Evolutionary conservation across 2,797 vertebrate species (phyloP), one percentile per base, ranked within the genome.

Genomic region (Pseudopleuronectes americanus): DNA sequence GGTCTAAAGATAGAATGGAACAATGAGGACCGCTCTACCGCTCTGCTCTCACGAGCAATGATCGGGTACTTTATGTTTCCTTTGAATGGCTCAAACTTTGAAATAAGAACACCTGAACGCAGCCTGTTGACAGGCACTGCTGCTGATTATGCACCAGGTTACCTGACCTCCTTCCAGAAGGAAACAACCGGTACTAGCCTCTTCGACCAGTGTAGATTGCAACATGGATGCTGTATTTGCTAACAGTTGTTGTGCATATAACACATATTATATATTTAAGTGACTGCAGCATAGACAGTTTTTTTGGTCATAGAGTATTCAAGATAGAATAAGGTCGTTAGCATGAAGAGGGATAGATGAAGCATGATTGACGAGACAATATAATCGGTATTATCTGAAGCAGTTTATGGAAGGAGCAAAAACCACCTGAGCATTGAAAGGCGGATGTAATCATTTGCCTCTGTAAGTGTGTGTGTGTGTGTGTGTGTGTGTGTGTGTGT

Each of bases 1-100:
- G 6, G 67, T 74, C 81, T 90, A 86, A 90, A 90, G 80, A 88
- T 90, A 90, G 89, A 88, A 70, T 4, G 70, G 74, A 84, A 84
- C 82, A 80, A 84, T 84, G 71, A 85, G 53, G 52, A 66, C 71
- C 22, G 33, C 8, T 12, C 62, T 60, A 31, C 64, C 8, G 45
- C 70, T 76, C 76, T 61, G 74, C 74, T 74, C 68, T 85, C 74
- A 80, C 76, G 81, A 84, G 74, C 72, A 81, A 60, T 84, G 74
- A 83, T 82, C 80, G 67, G 67, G 48, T 79, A 68, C 84, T 80
- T 65, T 64, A 45, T 63, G 52, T 0, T 58, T 48, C 36, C 72
- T 66, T 77, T 74, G 71, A 76, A 81, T 58, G 45, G 57, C 53
- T 85, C 54, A 70, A 73, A 79, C 69, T 82, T 77, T 73, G 31